These are phyloP conservation scores for Ostrea denselamellosa DNA, from an alignment of 1,140 invertebrate species.

Conservation along the genomic window DNA sequence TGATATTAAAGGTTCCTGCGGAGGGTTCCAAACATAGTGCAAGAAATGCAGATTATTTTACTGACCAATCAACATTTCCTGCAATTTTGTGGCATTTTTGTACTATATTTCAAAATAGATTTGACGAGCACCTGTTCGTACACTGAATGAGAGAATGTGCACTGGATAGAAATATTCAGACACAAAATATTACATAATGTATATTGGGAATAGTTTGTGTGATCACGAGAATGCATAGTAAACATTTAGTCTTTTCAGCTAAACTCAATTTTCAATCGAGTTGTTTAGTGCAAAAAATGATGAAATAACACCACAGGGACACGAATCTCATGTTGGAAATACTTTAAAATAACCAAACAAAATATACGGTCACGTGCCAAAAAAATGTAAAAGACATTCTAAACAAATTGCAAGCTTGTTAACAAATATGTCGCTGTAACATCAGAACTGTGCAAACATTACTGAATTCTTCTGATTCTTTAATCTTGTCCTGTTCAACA, in stretches of 20 bases:
- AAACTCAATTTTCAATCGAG: background rate
- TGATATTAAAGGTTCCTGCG: background rate
- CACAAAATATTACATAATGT: too few species aligned
- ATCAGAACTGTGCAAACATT: background rate
- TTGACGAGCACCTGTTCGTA: too few species aligned
- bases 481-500: background rate
- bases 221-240: background rate
- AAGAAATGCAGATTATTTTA: background rate
- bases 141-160: too few species aligned
- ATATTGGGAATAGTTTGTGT: background rate
- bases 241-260: background rate
- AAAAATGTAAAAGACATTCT: background rate
- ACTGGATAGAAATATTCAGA: too few species aligned
- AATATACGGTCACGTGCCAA: background rate
- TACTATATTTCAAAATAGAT: background rate
- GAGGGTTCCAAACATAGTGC: background rate
- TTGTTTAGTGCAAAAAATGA: background rate
- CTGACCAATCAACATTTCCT: background rate
- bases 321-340: background rate
- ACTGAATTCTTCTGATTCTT: conserved; percentile 4
- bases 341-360: background rate
- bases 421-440: background rate
- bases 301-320: background rate
- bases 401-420: background rate
- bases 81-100: too few species aligned